A percentile compares a stretch with the other conserved stretches of the same genome.
Evolutionary conservation across 2,113 vertebrate genomes (phyloP).

Genomic region (Galbula dea): DNA sequence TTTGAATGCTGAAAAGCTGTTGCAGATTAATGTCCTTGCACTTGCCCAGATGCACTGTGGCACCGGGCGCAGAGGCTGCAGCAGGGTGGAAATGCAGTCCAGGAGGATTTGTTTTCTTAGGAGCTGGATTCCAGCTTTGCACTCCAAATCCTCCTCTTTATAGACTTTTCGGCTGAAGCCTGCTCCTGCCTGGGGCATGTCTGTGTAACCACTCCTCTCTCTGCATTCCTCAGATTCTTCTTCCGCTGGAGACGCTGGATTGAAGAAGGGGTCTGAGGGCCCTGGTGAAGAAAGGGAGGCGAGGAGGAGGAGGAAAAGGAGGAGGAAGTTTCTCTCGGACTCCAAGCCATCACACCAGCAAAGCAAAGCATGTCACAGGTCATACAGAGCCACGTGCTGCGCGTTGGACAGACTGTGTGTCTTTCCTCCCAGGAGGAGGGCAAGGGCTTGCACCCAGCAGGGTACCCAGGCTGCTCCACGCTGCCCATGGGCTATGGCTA

Average conservation of each 20-base stretch:
- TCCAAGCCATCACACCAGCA: neutral
- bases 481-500: neutral
- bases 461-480: neutral
- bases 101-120: neutral
- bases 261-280: neutral
- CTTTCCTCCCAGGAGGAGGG: slow-evolving; percentile 52
- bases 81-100: neutral
- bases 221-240: slow-evolving; percentile 58
- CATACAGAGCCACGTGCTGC: slow-evolving; percentile 76
- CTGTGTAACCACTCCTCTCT: slow-evolving; percentile 46
- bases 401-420: slow-evolving; percentile 77
- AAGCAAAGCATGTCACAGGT: slow-evolving; percentile 71
- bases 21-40: neutral
- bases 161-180: slow-evolving; percentile 12
- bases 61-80: neutral
- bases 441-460: neutral
- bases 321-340: neutral
- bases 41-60: neutral
- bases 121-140: slow-evolving; percentile 29
- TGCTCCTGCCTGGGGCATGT: slow-evolving; percentile 24
- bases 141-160: neutral
- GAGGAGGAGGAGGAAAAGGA: neutral
- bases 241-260: neutral
- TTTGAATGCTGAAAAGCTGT: neutral
- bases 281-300: neutral